Percentiles rank a stretch among this genome's conserved stretches.
These are phyloP conservation scores for Chloroceryle amazona DNA, from an alignment of 2,797 vertebrate species.

Conservation along the genomic window DNA sequence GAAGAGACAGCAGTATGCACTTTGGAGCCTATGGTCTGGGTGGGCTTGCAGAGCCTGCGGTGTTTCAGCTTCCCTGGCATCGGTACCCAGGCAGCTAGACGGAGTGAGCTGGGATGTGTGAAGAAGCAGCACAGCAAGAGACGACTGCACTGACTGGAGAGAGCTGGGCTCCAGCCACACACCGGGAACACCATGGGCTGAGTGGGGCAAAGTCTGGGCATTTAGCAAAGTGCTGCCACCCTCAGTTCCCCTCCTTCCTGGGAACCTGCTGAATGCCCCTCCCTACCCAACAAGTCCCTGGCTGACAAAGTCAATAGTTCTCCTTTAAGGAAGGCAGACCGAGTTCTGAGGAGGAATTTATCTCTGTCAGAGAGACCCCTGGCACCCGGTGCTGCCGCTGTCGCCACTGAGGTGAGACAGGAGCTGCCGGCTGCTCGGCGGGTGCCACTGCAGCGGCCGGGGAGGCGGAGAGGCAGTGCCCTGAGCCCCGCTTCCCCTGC, in stretches of 20 bases:
- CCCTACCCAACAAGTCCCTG: neutral
- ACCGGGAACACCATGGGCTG: neutral
- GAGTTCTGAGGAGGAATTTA: neutral
- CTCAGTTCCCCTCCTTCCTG: neutral
- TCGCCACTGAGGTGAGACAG: neutral
- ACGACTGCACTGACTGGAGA: neutral
- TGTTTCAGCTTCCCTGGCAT: constrained; percentile 55
- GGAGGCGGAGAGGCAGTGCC: neutral
- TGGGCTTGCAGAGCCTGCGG: constrained; percentile 39
- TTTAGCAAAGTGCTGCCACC: neutral
- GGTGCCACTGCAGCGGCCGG: neutral
- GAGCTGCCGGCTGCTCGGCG: neutral
- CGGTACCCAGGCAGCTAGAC: constrained; percentile 38
- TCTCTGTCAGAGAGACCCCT: neutral
- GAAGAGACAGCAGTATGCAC: constrained; percentile 47
- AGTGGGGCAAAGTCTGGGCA: accelerated
- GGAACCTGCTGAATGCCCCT: neutral
- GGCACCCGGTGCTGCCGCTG: neutral
- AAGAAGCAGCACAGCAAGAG: constrained; percentile 51
- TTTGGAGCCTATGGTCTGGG: constrained; percentile 59
- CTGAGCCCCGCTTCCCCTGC: neutral
- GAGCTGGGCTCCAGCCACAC: constrained; percentile 5
- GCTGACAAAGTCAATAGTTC: neutral
- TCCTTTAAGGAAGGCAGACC: neutral
- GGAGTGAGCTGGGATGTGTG: constrained; percentile 45